Base-by-base conservation (phyloP, 2,113 vertebrate species). In the Triplophysa rosa region DNA sequence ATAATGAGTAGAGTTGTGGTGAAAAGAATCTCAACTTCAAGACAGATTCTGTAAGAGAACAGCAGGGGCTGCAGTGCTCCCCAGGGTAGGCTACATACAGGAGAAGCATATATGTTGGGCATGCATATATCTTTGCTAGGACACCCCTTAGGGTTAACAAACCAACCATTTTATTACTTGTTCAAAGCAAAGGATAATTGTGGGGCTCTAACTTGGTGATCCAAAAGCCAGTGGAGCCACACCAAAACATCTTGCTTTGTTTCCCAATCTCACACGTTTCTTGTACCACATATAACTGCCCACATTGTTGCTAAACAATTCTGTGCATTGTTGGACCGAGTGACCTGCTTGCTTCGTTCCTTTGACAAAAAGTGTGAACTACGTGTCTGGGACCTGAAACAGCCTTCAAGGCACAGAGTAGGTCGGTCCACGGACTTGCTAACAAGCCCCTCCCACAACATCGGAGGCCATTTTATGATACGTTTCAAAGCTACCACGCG, bases 401-500 rank as follows among this genome's bases (percentile, higher is more conserved):
- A 52, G 0, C 24, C 16, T 61, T 6, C 7, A n/a, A 54, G 74
- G 26, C 74, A 65, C 5, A 2, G n/a, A 12, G 40, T 45, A 29
- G 19, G 62, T n/a, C 8, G 42, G 73, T 65, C 42, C 24, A 52
- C 24, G 11, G 72, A 75, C 9, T 13, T 6, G 42, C 56, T 29
- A 47, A 65, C 19, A 80, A 81, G 66, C 69, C 33, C 69, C 70
- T 73, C 79, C 68, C 67, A 69, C 79, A 45, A 59, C 21, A 63
- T 14, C 42, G 56, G 79, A 70, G 67, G 86, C 86, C 86, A 83
- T 82, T 71, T 83, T 74, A 80, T 45, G 56, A 37, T 62, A 70
- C 49, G 77, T 82, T 65, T 24, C 67, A 29, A 21, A 45, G 47
- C 23, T 40, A 81, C 72, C 83, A 85, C 84, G 86, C 86, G 86